Percentiles rank a stretch among this genome's conserved stretches.
Evolutionary conservation across 2,888 invertebrate genomes (phyloP).

Genomic region (Rhabditoides inermis): DNA sequence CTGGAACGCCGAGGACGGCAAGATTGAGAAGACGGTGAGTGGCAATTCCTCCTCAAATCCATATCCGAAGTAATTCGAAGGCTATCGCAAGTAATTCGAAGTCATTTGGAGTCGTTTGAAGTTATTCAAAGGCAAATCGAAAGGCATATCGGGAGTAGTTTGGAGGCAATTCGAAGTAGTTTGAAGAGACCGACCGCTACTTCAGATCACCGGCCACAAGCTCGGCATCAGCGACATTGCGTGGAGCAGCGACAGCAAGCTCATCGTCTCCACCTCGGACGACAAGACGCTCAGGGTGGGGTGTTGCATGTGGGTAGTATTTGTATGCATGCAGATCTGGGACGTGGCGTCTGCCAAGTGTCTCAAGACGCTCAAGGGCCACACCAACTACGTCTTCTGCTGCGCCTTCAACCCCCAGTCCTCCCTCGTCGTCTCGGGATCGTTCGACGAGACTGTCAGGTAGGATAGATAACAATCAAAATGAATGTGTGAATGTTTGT

Average conservation of each 20-base stretch:
- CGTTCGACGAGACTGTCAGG: no score
- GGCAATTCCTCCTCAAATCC: no score
- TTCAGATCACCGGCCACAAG: conserved; percentile 80
- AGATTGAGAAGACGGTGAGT: conserved; percentile 95
- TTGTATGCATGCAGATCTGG: conserved; percentile 28
- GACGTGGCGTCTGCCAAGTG: conserved; percentile 71
- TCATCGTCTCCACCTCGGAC: conserved; percentile 86
- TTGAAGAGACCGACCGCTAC: neutral
- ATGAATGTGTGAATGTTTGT: no score
- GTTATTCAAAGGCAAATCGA: neutral
- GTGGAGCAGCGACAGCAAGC: conserved; percentile 91
- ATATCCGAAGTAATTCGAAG: no score
- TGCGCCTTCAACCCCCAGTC: conserved; percentile 99
- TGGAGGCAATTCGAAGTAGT: neutral
- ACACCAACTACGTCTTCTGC: conserved; percentile 99
- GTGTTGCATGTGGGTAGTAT: conserved; percentile 25
- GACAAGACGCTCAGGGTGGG: conserved; percentile 91
- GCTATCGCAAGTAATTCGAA: no score
- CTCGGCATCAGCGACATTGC: conserved; percentile 96
- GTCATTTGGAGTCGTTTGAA: no score
- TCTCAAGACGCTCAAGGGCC: conserved; percentile 93
- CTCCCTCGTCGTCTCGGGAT: conserved; percentile 84
- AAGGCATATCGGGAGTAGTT: no score
- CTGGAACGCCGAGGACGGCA: conserved; percentile 63
- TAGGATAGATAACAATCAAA: no score